Percentiles rank a stretch among this genome's conserved stretches.
These are phyloP conservation scores for Peromyscus maniculatus DNA, from an alignment of 2,113 vertebrate genomes.

Conservation along the genomic window DNA sequence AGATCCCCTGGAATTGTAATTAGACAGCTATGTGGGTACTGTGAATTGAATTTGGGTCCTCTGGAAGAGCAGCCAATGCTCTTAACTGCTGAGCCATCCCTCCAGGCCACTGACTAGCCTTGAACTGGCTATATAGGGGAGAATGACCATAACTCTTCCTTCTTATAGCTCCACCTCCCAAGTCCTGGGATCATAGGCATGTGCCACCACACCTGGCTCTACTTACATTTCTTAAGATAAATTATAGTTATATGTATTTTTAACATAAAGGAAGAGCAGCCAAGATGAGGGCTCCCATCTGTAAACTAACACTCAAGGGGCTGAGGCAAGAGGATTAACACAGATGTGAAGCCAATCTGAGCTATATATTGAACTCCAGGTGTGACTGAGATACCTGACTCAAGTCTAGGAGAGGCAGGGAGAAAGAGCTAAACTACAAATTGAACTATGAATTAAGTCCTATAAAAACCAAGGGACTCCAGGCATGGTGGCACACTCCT, in stretches of 20 bases:
- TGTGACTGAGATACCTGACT: background rate
- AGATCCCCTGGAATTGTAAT: background rate
- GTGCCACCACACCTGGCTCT: background rate
- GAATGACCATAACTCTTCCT: background rate
- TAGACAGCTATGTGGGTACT: background rate
- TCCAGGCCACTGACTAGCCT: background rate
- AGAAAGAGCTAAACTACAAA: background rate
- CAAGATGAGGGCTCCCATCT: background rate
- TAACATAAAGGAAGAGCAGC: background rate
- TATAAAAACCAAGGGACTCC: constrained; percentile 32
- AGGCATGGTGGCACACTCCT: background rate
- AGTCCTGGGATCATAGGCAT: background rate
- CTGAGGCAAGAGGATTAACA: background rate
- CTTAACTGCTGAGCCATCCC: background rate
- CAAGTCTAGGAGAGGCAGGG: background rate
- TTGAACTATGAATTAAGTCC: constrained; percentile 56
- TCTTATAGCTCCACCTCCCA: background rate
- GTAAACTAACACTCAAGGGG: background rate
- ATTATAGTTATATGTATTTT: background rate
- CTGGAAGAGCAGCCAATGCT: background rate
- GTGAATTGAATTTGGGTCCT: background rate
- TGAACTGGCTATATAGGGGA: background rate
- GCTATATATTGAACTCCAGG: background rate
- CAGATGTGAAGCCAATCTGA: background rate
- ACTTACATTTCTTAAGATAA: background rate